Conservation (phyloP, 2,888 invertebrate species). For the Entomobrya multifasciata region DNA sequence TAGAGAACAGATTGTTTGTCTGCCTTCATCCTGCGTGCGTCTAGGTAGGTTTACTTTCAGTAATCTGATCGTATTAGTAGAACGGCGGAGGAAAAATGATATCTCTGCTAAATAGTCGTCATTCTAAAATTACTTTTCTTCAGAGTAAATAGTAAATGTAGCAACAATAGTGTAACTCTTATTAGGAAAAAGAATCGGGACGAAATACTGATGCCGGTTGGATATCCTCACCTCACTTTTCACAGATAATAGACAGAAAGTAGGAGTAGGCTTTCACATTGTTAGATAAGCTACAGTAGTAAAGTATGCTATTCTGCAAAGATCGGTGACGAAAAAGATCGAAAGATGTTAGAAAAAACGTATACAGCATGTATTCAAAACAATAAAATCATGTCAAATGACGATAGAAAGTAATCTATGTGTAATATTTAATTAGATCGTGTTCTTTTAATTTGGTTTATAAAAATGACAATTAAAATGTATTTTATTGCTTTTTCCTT, state of each 20-base stretch:
- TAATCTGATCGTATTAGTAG: slow-evolving; percentile 67
- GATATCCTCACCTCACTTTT: slow-evolving; percentile 44
- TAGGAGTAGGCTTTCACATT: background rate
- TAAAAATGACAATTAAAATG: too few species aligned
- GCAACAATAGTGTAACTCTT: too few species aligned
- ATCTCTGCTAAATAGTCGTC: slow-evolving; percentile 33
- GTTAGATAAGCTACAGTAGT: too few species aligned
- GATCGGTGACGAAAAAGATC: background rate
- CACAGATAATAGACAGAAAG: slow-evolving; percentile 11
- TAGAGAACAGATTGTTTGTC: slow-evolving; percentile 24
- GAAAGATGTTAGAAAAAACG: background rate
- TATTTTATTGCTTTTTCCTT: too few species aligned
- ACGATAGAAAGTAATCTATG: background rate
- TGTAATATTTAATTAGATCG: background rate
- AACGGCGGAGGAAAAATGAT: slow-evolving; percentile 40
- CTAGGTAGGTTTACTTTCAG: slow-evolving; percentile 48
- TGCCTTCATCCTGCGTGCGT: background rate
- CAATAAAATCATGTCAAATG: background rate
- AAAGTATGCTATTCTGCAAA: too few species aligned
- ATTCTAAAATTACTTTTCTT: slow-evolving; percentile 30
- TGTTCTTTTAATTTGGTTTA: background rate
- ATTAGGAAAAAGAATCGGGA: slow-evolving; percentile 2
- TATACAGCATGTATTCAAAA: background rate
- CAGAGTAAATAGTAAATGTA: too few species aligned
- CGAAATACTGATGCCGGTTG: slow-evolving; percentile 12